Conservation (phyloP, 2,888 invertebrate species). For the Galerucella nymphaeae region DNA sequence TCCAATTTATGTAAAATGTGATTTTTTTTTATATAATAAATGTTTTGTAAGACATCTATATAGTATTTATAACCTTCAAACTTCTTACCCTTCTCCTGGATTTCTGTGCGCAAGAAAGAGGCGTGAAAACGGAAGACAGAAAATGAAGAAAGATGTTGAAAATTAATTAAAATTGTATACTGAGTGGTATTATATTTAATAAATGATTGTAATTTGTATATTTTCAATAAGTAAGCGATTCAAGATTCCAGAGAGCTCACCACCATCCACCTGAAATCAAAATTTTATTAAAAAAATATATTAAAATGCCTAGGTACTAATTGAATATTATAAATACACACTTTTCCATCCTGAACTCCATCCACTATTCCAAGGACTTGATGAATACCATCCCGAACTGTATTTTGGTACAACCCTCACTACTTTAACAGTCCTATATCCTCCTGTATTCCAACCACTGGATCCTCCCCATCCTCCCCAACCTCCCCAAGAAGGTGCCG, state of each 20-base stretch:
- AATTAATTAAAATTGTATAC: background rate
- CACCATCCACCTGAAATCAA: conserved; percentile 30
- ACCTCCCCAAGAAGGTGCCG: background rate
- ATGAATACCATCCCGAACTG: conserved; percentile 13
- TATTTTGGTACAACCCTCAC: conserved; percentile 25
- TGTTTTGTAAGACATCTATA: too few species aligned
- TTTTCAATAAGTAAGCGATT: background rate
- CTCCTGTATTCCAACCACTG: conserved; percentile 16
- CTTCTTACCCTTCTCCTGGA: too few species aligned
- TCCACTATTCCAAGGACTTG: conserved; percentile 22
- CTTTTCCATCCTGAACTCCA: conserved; percentile 24
- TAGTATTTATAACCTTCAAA: too few species aligned
- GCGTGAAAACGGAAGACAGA: too few species aligned
- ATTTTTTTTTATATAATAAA: conserved; percentile 18
- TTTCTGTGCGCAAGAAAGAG: too few species aligned
- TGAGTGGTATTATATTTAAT: background rate
- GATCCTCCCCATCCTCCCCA: conserved; percentile 26
- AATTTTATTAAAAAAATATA: background rate
- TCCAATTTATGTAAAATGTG: conserved; percentile 4
- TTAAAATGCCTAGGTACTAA: background rate
- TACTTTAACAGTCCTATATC: conserved; percentile 12
- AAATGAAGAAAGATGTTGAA: background rate
- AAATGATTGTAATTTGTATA: background rate
- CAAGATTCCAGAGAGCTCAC: background rate
- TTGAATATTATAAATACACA: background rate